Evolutionary conservation across 2,113 vertebrate genomes (phyloP).

Genomic region (Leptobrachium ailaonicum): DNA sequence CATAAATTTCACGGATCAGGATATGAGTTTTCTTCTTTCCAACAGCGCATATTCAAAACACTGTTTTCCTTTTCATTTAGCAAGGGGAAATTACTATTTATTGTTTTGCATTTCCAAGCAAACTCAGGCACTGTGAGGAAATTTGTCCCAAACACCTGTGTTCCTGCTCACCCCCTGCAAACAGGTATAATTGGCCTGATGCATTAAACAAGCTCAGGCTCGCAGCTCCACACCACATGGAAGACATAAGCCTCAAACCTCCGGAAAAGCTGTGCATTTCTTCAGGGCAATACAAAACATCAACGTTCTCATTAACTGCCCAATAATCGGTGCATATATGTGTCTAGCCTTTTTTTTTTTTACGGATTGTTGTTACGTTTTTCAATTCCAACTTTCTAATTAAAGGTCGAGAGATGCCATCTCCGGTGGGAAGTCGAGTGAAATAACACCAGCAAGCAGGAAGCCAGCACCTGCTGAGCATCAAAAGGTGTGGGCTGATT

Average conservation of each 20-base stretch:
- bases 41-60: not conserved
- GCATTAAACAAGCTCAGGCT: conserved; percentile 15
- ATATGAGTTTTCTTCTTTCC: not conserved
- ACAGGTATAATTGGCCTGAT: conserved; percentile 19
- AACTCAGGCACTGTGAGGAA: conserved; percentile 1
- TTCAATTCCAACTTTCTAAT: conserved; percentile 12
- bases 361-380: conserved; percentile 6
- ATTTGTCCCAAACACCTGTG: conserved; percentile 16
- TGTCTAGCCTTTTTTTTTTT: not conserved
- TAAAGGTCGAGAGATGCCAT: conserved; percentile 31
- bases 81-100: conserved; percentile 9
- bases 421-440: conserved; percentile 28
- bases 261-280: conserved; percentile 3
- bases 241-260: conserved; percentile 13
- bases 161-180: conserved; percentile 12
- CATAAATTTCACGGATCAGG: not conserved
- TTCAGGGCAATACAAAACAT: conserved; percentile 6
- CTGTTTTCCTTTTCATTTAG: conserved; percentile 28
- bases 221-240: conserved; percentile 6
- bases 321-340: conserved; percentile 22
- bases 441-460: conserved; percentile 17
- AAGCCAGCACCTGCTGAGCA: conserved; percentile 16
- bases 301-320: conserved; percentile 17
- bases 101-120: conserved; percentile 6
- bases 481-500: conserved; percentile 1